Evolutionary conservation across 2,888 invertebrate species (phyloP).

Genomic region (Linyphia triangularis): DNA sequence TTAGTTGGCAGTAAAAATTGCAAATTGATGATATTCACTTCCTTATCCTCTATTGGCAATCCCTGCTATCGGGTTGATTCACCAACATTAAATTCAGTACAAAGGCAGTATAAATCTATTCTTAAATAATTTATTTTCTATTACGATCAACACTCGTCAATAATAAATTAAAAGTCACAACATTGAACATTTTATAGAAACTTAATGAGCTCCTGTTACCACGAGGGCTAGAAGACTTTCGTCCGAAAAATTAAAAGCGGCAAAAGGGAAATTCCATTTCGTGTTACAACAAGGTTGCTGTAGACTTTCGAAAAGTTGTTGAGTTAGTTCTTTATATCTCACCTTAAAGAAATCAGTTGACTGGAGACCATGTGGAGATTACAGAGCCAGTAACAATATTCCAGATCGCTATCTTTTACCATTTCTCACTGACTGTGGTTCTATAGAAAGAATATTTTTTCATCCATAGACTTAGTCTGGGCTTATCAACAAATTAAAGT

Average conservation of each 20-base stretch:
- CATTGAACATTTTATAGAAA: not conserved
- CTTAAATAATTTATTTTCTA: not conserved
- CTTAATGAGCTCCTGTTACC: no score
- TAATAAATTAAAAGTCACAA: not conserved
- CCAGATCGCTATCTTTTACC: not conserved
- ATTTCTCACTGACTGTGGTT: not conserved
- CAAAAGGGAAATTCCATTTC: not conserved
- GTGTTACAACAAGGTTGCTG: not conserved
- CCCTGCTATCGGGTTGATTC: not conserved
- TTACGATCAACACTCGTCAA: not conserved
- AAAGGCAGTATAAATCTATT: not conserved
- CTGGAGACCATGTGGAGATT: not conserved
- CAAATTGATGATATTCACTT: not conserved
- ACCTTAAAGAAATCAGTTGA: not conserved
- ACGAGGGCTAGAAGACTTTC: no score
- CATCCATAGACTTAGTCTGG: not conserved
- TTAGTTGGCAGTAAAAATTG: constrained; percentile 10
- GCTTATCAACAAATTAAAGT: not conserved
- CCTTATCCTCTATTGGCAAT: not conserved
- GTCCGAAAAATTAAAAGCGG: no score
- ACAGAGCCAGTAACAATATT: not conserved
- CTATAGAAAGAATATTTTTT: not conserved
- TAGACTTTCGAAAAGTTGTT: not conserved
- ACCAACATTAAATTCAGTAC: not conserved
- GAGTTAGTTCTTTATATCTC: not conserved